Percentiles rank a stretch among this genome's conserved stretches.
Conservation (phyloP, 2,113 vertebrate species). For the Beaufortia kweichowensis region DNA sequence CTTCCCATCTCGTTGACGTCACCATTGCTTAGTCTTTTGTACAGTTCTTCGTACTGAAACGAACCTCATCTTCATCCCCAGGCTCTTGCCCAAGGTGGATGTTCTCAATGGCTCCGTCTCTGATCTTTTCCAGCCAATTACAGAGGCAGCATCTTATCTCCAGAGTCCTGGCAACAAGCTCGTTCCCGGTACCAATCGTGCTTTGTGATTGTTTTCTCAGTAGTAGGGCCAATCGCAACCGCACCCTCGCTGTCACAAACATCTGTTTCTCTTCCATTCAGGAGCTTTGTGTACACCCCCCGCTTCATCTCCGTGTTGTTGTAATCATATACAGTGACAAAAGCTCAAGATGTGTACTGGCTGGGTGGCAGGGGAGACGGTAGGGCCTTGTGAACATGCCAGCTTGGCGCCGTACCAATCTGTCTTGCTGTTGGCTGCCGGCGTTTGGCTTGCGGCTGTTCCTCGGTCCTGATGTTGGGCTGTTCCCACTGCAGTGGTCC, state of each 20-base stretch:
- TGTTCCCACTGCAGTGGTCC: constrained; percentile 29
- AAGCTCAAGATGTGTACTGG: constrained; percentile 19
- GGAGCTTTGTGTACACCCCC: constrained; percentile 8
- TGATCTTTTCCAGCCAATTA: constrained; percentile 63
- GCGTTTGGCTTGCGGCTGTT: background rate
- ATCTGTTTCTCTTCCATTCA: constrained; percentile 55
- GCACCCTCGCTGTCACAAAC: constrained; percentile 66
- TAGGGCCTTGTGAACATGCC: constrained; percentile 9
- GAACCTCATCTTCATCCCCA: constrained; percentile 21
- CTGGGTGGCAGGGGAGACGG: background rate
- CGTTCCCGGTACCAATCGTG: constrained; percentile 52
- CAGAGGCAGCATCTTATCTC: constrained; percentile 56
- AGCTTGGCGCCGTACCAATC: constrained; percentile 27
- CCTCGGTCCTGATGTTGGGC: constrained; percentile 23
- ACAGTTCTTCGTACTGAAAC: constrained; percentile 5
- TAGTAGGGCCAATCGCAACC: constrained; percentile 63
- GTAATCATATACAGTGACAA: constrained; percentile 10
- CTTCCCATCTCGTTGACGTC: background rate
- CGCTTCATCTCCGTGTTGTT: constrained; percentile 39
- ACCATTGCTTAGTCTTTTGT: background rate
- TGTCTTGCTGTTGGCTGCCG: constrained; percentile 33
- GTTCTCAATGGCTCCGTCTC: constrained; percentile 26
- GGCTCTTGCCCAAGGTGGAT: constrained; percentile 5
- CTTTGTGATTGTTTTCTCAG: constrained; percentile 62
- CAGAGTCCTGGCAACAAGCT: constrained; percentile 21